phyloP scores from a whole-genome alignment of 2,113 vertebrate genomes.

The Lontra canadensis region DNA sequence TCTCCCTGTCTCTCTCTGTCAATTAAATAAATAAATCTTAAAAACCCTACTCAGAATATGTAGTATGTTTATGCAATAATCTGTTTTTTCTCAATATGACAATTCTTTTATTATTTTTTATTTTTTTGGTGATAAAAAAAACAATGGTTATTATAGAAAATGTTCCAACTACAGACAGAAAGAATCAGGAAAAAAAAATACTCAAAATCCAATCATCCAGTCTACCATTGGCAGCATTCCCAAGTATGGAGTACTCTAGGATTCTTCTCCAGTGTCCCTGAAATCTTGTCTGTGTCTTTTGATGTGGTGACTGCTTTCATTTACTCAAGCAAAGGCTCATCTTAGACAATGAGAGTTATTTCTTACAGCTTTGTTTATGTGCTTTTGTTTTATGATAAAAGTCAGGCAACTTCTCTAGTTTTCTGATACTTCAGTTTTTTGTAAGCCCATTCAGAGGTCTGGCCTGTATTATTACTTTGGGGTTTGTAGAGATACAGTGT shows the following conservation, averaged over 20 bases:
- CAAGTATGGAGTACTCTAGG: background rate
- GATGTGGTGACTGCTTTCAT: background rate
- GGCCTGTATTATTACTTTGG: background rate
- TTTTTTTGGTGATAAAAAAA: constrained; percentile 22
- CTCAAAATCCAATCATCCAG: background rate
- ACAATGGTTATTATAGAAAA: background rate
- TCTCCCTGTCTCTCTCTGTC: no score
- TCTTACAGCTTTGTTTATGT: constrained; percentile 1
- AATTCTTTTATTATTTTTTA: background rate
- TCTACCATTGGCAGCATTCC: background rate
- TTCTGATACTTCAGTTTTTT: background rate
- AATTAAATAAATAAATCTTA: no score
- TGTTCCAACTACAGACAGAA: background rate
- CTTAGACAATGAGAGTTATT: background rate
- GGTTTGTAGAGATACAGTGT: background rate
- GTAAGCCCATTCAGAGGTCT: background rate
- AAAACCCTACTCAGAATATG: background rate
- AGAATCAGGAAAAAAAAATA: background rate
- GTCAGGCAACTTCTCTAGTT: background rate
- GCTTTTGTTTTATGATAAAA: constrained; percentile 17
- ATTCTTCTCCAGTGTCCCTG: background rate
- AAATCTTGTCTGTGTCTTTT: background rate
- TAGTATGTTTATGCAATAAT: background rate
- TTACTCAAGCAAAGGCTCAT: background rate
- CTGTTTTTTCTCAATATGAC: background rate